Base-by-base conservation (phyloP, 1,140 invertebrate genomes). In the Papilio polytes region DNA sequence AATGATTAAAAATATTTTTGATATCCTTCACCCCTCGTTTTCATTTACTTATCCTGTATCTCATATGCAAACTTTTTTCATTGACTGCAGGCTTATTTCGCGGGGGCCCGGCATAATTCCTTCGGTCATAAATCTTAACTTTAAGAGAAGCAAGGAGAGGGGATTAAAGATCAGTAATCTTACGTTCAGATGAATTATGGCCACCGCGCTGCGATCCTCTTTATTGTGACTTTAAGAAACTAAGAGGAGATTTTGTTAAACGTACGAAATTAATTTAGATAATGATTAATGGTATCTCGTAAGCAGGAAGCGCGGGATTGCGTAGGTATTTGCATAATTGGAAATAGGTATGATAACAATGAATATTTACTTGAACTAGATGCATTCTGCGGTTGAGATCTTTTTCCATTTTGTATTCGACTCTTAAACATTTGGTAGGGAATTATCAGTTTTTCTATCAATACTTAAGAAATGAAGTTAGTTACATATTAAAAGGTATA, bases 101-200 rank as follows among this genome's bases (percentile, higher is more conserved):
- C 93, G 94, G 88, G 87, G 88, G 96, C 95, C 95, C 95, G 85
- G 83, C 83, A 96, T 96, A 96, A 96, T 96, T 95, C 96, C 96
- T 94, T 90, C 85, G 91, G 92, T 95, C 96, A 95, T 97, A 97
- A 96, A 97, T 97, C 96, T 97, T 96, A 96, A 96, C 96, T 96
- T 96, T 96, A 96, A 96, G 96, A 95, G 95, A 95, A 94, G 92
- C 92, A 89, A 91, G 90, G 92, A 93, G 95, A 95, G 96, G 95
- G 96, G 96, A 97, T 97, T 97, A 97, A 96, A 97, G 96, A 97
- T 97, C 96, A 96, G 96, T 96, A 96, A 97, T 97, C 96, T 96
- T 96, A 96, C 95, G 95, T 96, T 91, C 94, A 93, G 95, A 96
- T 96, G 96, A 96, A 93, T 96, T 96, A 96, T 96, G 95, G 94